phyloP scores from a whole-genome alignment of 2,797 vertebrate genomes.

The Anguilla obscura region DNA sequence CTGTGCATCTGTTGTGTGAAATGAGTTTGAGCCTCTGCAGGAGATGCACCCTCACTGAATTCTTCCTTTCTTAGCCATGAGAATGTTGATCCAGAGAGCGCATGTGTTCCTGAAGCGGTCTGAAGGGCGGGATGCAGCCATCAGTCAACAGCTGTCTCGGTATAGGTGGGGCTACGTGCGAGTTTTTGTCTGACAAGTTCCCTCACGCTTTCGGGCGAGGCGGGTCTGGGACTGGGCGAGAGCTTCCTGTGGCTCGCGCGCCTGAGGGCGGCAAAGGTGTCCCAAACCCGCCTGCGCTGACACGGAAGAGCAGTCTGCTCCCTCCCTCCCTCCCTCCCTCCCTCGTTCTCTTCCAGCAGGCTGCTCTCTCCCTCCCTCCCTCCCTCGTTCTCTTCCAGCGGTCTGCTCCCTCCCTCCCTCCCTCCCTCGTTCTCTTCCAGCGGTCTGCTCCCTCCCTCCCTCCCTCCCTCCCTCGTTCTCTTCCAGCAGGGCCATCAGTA shows the following conservation, averaged over 20 bases:
- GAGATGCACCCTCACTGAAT: no score
- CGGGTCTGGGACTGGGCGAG: neutral
- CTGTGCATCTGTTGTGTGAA: neutral
- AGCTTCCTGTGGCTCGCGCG: slow-evolving; percentile 1
- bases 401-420: neutral
- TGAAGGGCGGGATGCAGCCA: neutral
- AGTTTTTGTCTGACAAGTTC: neutral
- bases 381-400: no score
- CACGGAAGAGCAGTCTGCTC: neutral
- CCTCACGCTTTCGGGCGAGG: neutral
- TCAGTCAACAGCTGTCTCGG: neutral
- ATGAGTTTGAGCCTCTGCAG: neutral
- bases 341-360: neutral
- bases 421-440: neutral
- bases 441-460: slow-evolving; percentile 4
- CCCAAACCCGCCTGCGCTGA: neutral
- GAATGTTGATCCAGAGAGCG: neutral
- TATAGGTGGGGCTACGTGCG: neutral
- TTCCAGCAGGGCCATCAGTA: neutral
- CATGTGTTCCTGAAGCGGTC: neutral
- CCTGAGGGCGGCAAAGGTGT: slow-evolving; percentile 25
- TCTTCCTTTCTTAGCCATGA: no score
- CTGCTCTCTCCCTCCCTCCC: slow-evolving; percentile 10
- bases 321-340: neutral
- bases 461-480: slow-evolving; percentile 18